Evolutionary conservation across 2,113 vertebrate species (phyloP).

Genomic region (Rhinogobius similis): DNA sequence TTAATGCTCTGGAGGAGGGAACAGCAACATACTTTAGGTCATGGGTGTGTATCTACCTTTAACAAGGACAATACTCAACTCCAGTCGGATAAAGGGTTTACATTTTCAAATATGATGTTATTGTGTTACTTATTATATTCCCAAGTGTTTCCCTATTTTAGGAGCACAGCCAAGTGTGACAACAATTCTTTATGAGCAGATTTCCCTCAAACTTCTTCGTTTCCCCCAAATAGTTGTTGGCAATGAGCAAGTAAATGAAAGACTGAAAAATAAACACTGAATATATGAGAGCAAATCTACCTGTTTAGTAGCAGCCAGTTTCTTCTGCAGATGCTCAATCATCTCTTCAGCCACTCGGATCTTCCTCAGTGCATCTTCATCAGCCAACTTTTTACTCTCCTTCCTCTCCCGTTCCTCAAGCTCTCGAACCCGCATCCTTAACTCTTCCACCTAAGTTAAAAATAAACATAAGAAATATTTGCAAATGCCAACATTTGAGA

Average conservation of each 20-base stretch:
- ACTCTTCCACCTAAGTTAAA: constrained; percentile 83
- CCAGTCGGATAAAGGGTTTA: no score
- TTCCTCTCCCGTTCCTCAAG: constrained; percentile 89
- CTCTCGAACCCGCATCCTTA: constrained; percentile 84
- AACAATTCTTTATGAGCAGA: no score
- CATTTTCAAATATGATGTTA: no score
- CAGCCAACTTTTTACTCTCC: constrained; percentile 91
- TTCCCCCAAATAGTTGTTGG: background rate
- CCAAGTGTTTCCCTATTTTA: constrained; percentile 5
- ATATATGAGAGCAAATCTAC: constrained; percentile 50
- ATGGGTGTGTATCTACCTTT: constrained; percentile 29
- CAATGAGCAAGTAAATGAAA: background rate
- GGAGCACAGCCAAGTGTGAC: background rate
- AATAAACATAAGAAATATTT: background rate
- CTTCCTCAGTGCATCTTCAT: constrained; percentile 89
- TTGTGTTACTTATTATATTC: no score
- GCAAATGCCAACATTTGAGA: background rate
- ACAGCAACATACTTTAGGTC: background rate
- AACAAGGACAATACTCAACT: constrained; percentile 13
- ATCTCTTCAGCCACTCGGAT: constrained; percentile 89
- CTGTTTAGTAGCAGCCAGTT: constrained; percentile 91
- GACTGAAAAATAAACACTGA: background rate
- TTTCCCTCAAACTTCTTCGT: background rate
- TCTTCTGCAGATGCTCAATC: constrained; percentile 92
- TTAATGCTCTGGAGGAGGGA: background rate